Base-by-base conservation (phyloP, 2,888 invertebrate genomes). In the Drosophila mercatorum region DNA sequence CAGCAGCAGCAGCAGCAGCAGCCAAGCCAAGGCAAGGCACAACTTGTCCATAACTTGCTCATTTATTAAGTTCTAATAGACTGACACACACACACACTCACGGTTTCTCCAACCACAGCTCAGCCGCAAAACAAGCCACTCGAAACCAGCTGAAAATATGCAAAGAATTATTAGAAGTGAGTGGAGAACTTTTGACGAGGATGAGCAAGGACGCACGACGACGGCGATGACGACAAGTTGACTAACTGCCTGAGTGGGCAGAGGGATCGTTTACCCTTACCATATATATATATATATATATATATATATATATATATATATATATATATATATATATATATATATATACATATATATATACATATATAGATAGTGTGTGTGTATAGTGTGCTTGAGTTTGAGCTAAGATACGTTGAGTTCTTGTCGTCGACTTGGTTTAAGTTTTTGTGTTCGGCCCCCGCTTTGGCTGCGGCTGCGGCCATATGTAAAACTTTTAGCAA, bases 401-500 rank as follows among this genome's bases (percentile, higher is more conserved):
- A 43, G 52, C 46, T 38, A 53, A 76, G 69, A 82, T 85, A 72
- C 65, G 62, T 53, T 44, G 51, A 60, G 41, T 57, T 53, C 46
- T 61, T 61, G 71, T 60, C 67, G 51, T 60, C 67, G 51, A 67
- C 63, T 49, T 51, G 64, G 58, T 66, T 78, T 56, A 56, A 62
- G 84, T 71, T 84, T 59, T 59, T 49, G 59, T 79, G 57, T 41
- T 53, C 36, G 22, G 31, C 36, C 38, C 28, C 31, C 51, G 60
- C 31, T 49, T 34, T 61, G 14, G 55, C 14, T 41, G n/a, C 66
- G 14, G 55, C 14, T 41, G n/a, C 66, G 71, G 81, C 84, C 75
- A 81, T 83, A 88, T 88, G 88, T 73, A 88, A 88, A 85, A 88
- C 77, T 88, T 85, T 85, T 72, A 61, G 75, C 76, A 74, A 85